Base-by-base conservation (phyloP, 1,140 invertebrate species). In the Drosophila carrolli region DNA sequence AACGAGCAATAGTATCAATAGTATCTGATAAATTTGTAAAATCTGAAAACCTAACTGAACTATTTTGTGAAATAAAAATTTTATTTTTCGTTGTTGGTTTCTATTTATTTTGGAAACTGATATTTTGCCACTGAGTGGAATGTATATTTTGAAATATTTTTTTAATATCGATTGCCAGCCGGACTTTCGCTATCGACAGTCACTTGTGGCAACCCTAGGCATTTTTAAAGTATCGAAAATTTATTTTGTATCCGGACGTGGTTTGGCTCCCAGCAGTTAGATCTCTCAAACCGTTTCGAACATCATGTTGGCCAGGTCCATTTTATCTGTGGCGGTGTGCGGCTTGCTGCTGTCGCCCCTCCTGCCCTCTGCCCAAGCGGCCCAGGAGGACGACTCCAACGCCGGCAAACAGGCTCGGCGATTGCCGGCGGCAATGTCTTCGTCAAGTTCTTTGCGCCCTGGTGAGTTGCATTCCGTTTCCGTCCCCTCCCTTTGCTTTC, bases 401-500 rank as follows among this genome's bases (percentile, higher is more conserved):
- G 27, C 67, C 51, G 66, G 27, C 19, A 71, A 71, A 27, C 66
- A 59, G 43, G 47, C 50, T 8, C 95, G 44, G 94, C 93, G 63
- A 94, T 97, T 16, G 92, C 94, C 38, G 93, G 93, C 73, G 95
- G 95, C 41, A 88, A 95, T 40, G 94, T 94, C 1, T 96, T 97
- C 82, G 94, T 96, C 5, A 96, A 96, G 91, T 97, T 96, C 86
- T 96, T 95, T 91, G 96, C 96, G n/a, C 96, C 96, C 9, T 96
- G 96, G 96, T 95, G 92, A 93, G 68, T 71, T 23, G 11, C 13
- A 66, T 40, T 43, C 46, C 38, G 27, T 43, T 51, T 48, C 3
- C 35, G 13, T 10, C 7, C 11, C 7, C 19, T 6, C 8, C 27
- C 3, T 11, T 8, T 16, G 32, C 48, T 5, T 13, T 3, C n/a